Percentiles rank a stretch among this genome's conserved stretches.
These are phyloP conservation scores for Isurus oxyrinchus DNA, from an alignment of 2,113 vertebrate species.

Conservation along the genomic window DNA sequence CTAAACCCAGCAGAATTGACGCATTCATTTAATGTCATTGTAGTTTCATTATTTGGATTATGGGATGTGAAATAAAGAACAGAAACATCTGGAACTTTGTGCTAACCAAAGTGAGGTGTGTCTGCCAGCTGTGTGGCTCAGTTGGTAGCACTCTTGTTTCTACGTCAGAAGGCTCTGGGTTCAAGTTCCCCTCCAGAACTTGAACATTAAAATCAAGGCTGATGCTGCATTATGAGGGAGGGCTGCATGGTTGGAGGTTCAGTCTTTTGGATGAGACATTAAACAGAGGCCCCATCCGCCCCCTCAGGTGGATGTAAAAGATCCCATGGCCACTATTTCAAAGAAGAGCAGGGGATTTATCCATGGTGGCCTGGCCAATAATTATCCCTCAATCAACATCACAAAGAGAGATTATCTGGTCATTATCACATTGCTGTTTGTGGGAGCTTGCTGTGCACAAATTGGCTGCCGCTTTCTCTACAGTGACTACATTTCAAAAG, in stretches of 20 bases:
- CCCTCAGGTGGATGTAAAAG: neutral
- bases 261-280: too few relatives aligned
- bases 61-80: neutral
- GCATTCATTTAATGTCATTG: neutral
- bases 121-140: neutral
- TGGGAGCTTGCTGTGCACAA: neutral
- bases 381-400: neutral
- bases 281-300: neutral
- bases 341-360: neutral
- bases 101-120: neutral
- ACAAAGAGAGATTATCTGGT: neutral
- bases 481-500: too few relatives aligned
- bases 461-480: too few relatives aligned
- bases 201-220: neutral
- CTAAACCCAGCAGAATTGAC: neutral
- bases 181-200: neutral
- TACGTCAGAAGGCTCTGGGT: neutral
- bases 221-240: neutral
- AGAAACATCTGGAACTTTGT: neutral
- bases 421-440: neutral
- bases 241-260: neutral
- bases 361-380: neutral
- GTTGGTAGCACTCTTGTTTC: too few relatives aligned
- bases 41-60: neutral
- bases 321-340: neutral